Percentiles rank a stretch among this genome's conserved stretches.
phyloP scores from a whole-genome alignment of 2,888 invertebrate species.

The Cataglyphis cursor region DNA sequence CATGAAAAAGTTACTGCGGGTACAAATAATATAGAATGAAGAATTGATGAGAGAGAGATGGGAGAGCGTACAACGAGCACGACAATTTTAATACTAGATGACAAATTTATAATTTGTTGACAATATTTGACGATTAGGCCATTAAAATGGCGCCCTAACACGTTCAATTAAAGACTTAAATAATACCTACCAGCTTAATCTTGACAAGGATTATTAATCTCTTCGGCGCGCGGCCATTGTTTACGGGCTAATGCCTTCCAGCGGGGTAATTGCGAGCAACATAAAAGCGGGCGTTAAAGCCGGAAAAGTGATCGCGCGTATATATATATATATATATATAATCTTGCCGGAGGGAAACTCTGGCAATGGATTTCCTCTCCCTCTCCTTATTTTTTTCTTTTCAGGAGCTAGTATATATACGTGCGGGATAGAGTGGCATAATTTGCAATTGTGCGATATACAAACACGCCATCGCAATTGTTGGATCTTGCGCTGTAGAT shows the following conservation, averaged over 20 bases:
- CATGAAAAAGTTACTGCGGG: slow-evolving; percentile 7
- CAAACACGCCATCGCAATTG: slow-evolving; percentile 10
- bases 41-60: neutral
- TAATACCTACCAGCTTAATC: slow-evolving; percentile 47
- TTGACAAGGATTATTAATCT: slow-evolving; percentile 53
- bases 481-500: neutral
- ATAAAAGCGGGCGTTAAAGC: slow-evolving; percentile 56
- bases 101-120: slow-evolving; percentile 20
- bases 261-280: slow-evolving; percentile 55
- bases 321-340: slow-evolving; percentile 26
- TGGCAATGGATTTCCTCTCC: slow-evolving; percentile 44
- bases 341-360: slow-evolving; percentile 55
- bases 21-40: neutral
- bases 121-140: slow-evolving; percentile 26
- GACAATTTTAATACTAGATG: slow-evolving; percentile 1
- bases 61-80: neutral
- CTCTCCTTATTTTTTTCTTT: slow-evolving; percentile 20
- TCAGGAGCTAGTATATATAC: slow-evolving; percentile 28
- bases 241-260: slow-evolving; percentile 56
- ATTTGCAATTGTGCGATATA: slow-evolving; percentile 62
- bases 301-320: slow-evolving; percentile 55
- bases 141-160: slow-evolving; percentile 26
- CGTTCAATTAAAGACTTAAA: slow-evolving; percentile 47
- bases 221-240: slow-evolving; percentile 53
- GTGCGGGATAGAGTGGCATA: slow-evolving; percentile 54